Evolutionary conservation across 1,140 invertebrate species (phyloP), one percentile per base, ranked within the genome.

Genomic region (Dermatophagoides farinae): DNA sequence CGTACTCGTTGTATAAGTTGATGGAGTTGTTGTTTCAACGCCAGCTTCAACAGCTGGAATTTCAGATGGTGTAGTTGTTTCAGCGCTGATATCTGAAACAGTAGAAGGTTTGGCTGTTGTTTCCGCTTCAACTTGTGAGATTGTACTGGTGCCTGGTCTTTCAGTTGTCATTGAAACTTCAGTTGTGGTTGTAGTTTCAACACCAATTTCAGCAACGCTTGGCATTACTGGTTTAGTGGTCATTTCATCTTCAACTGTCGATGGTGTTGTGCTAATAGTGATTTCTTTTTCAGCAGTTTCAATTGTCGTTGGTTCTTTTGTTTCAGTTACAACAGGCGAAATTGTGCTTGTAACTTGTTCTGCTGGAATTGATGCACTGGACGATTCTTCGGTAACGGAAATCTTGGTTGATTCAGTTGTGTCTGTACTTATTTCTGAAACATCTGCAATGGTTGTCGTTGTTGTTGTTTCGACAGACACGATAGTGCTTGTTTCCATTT

Each of bases 291-390:
- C n/a, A 43, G 41, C 1, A 2, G 10, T 43, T 43, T 43, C 41
- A 10, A 4, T 43, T 43, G 41, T 43, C 1, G 41, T 5, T 2
- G 10, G 1, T 18, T 43, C 41, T 43, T 43, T 18, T 43, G n/a
- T 18, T 18, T 16, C 12, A 43, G 12, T 43, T 5, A 22, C 18
- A 44, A 18, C 18, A 62, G 16, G 20, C 40, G 25, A 25, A 40
- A 65, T 52, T 11, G 53, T 41, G 18, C 41, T 41, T 54, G 38
- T 60, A 59, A 20, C 41, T 22, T 40, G 49, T 59, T 62, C 59
- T 23, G 64, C 65, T 50, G 66, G 18, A 18, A 11, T 43, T 60
- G 46, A 54, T 20, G 31, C 41, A 25, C 11, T 38, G 9, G 20
- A 10, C 22, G 31, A 4, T 31, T 12, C 38, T 8, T 38, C 10